Evolutionary conservation across 1,140 invertebrate genomes (phyloP).

Genomic region (Drosophila ercepeae): DNA sequence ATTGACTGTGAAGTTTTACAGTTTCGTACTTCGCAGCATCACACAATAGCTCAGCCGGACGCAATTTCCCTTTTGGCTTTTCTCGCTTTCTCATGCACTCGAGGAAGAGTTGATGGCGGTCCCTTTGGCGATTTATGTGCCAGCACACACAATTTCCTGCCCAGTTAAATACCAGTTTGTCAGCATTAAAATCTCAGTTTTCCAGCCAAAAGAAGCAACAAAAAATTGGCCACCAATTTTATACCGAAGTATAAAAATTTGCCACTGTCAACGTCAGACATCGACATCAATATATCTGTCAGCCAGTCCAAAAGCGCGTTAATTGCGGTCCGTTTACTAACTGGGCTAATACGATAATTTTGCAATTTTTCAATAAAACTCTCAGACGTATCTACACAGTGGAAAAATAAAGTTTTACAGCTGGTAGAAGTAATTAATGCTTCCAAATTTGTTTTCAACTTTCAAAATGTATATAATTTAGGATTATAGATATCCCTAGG

Average conservation of each 20-base stretch:
- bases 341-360: conserved; percentile 60
- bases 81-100: conserved; percentile 63
- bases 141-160: conserved; percentile 29
- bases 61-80: conserved; percentile 39
- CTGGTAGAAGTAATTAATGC: not conserved
- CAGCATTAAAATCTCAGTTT: conserved; percentile 24
- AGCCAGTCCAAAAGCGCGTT: conserved; percentile 48
- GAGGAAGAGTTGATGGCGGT: conserved; percentile 49
- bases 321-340: conserved; percentile 51
- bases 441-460: not conserved
- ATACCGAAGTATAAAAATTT: conserved; percentile 51
- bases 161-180: conserved; percentile 29
- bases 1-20: conserved; percentile 58
- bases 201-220: not conserved
- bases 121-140: conserved; percentile 47
- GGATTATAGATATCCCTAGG: not conserved
- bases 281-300: conserved; percentile 37
- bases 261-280: conserved; percentile 57
- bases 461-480: no score
- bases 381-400: conserved; percentile 4
- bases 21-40: conserved; percentile 27
- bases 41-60: conserved; percentile 40
- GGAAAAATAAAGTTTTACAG: not conserved
- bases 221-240: conserved; percentile 20
- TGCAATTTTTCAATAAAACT: conserved; percentile 62